These are phyloP conservation scores for Bostrychus sinensis DNA, from an alignment of 2,113 vertebrate genomes.

Conservation along the genomic window DNA sequence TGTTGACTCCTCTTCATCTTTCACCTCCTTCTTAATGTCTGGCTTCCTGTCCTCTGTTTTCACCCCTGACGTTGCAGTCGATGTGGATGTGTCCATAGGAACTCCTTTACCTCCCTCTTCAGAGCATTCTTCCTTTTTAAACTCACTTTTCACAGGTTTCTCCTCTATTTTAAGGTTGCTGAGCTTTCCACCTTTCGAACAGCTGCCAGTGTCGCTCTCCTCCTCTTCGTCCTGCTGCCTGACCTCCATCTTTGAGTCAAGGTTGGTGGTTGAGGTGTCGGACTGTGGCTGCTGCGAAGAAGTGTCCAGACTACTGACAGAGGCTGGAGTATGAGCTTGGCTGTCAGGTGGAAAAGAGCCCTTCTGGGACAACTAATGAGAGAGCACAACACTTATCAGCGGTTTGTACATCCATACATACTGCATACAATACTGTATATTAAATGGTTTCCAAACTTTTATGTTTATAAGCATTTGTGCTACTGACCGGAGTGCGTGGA, in stretches of 20 bases:
- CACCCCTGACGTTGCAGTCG: background rate
- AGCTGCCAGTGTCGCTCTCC: slow-evolving; percentile 70
- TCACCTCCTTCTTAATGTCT: slow-evolving; percentile 86
- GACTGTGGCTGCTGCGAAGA: slow-evolving; percentile 86
- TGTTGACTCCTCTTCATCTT: slow-evolving; percentile 88
- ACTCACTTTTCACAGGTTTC: slow-evolving; percentile 79
- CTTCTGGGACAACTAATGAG: slow-evolving; percentile 89
- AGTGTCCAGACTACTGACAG: slow-evolving; percentile 90
- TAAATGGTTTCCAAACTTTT: background rate
- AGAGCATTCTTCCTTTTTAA: slow-evolving; percentile 76
- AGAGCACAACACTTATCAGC: background rate
- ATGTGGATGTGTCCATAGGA: slow-evolving; percentile 79
- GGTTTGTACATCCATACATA: background rate
- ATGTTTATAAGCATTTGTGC: background rate
- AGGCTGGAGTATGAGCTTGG: slow-evolving; percentile 91
- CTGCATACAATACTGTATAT: too few species aligned
- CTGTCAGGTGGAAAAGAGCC: slow-evolving; percentile 86
- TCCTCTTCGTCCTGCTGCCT: slow-evolving; percentile 86
- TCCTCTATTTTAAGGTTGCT: slow-evolving; percentile 85
- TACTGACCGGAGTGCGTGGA: slow-evolving; percentile 91
- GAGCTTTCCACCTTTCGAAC: slow-evolving; percentile 77
- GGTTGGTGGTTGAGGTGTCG: slow-evolving; percentile 78
- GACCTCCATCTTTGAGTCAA: slow-evolving; percentile 86
- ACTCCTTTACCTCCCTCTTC: slow-evolving; percentile 86
- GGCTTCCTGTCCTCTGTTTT: slow-evolving; percentile 86